Evolutionary conservation across 2,888 invertebrate species (phyloP), one percentile per base, ranked within the genome.

Genomic region (Operophtera brumata): DNA sequence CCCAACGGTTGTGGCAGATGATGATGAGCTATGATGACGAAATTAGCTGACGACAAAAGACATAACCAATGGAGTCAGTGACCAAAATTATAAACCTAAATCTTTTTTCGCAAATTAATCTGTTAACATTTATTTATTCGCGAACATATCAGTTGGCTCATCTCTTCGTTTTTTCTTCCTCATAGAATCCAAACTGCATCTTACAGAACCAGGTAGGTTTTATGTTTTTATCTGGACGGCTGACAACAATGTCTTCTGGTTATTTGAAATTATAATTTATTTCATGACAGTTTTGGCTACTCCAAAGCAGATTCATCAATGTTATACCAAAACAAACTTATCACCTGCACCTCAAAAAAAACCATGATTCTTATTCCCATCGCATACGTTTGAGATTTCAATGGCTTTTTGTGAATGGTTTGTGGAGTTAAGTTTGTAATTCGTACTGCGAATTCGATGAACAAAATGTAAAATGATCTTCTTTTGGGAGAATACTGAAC

Each of bases 191-290:
- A 60, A 73, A 77, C 77, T 77, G 71, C 70, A 71, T 54, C 62
- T 65, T 70, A 71, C 62, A 64, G 58, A 66, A 78, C 71, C 82
- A 81, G 80, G 80, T 80, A 78, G 78, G 73, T 75, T 71, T 77
- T 70, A 70, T 74, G 64, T 65, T 77, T 80, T 80, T 75, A 73
- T 69, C 58, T 57, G 61, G 66, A 56, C 67, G 62, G 79, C 80
- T 82, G 80, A 80, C 83, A 76, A 81, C 83, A 83, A 78, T 77
- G 80, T 76, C 70, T 74, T 69, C 63, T 62, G 43, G 73, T 69
- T 76, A 86, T 87, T 86, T 86, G 80, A 84, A 89, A 88, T 85
- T 86, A 79, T 84, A 84, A 88, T 84, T 79, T 72, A 69, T 68
- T 75, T 78, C 81, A 85, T 82, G 78, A 80, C 84, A 79, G 71